Evolutionary conservation across 2,113 vertebrate genomes (phyloP).

Genomic region (Mustela lutreola): DNA sequence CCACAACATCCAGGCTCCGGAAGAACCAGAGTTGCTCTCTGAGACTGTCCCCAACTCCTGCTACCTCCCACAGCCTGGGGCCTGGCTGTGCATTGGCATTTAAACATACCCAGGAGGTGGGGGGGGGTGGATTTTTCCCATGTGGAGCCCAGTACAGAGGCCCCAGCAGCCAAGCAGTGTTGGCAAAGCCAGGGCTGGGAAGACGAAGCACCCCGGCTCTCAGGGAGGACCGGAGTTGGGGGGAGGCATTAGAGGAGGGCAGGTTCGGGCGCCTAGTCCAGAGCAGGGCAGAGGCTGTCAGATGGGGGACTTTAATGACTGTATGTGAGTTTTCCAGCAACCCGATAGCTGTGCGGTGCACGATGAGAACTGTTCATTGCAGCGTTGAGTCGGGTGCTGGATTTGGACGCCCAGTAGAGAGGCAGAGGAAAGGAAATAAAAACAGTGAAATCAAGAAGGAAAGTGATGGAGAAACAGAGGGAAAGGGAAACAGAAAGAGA

Average conservation of each 20-base stretch:
- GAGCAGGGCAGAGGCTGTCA: not conserved
- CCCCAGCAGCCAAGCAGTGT: rapidly evolving
- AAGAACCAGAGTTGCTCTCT: not conserved
- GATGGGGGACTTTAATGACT: not conserved
- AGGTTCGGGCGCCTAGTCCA: not conserved
- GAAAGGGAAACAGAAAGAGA: not conserved
- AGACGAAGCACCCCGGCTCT: not conserved
- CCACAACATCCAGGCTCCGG: not conserved
- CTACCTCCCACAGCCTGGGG: not conserved
- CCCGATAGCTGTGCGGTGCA: not conserved
- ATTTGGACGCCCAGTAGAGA: not conserved
- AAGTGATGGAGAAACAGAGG: not conserved
- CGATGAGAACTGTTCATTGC: not conserved
- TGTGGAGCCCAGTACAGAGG: not conserved
- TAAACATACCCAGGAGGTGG: not conserved
- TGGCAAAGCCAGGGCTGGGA: not conserved
- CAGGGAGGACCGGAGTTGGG: not conserved
- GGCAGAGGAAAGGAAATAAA: not conserved
- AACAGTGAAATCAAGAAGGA: not conserved
- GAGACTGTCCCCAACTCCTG: too few relatives aligned
- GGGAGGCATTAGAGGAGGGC: rapidly evolving
- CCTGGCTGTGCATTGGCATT: not conserved
- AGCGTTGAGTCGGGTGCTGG: not conserved
- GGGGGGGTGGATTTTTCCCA: not conserved
- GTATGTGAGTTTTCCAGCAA: not conserved